Evolutionary conservation across 2,113 vertebrate species (phyloP).

Genomic region (Uria lomvia): DNA sequence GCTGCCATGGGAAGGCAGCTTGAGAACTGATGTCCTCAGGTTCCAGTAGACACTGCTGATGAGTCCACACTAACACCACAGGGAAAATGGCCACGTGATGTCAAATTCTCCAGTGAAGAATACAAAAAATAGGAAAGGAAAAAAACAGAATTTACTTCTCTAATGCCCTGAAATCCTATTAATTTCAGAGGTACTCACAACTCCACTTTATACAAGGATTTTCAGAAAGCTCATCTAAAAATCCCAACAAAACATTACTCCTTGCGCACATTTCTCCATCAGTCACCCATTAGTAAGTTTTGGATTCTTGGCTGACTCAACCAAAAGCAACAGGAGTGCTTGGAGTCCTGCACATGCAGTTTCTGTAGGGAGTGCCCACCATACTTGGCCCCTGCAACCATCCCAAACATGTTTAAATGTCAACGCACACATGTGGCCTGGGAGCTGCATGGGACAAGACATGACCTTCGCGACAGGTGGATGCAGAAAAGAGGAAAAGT

Average conservation of each 20-base stretch:
- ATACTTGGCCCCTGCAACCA: neutral
- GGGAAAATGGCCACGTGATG: fast-evolving
- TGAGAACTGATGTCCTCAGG: neutral
- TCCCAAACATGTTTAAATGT: neutral
- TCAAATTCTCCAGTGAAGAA: neutral
- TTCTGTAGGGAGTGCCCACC: neutral
- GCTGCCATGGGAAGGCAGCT: neutral
- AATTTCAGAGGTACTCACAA: neutral
- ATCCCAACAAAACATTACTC: neutral
- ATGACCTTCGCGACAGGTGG: neutral
- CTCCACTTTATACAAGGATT: neutral
- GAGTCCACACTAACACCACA: neutral
- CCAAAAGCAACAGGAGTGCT: neutral
- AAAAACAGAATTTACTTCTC: neutral
- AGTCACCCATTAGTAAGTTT: neutral
- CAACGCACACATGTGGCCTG: neutral
- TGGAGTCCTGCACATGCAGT: neutral
- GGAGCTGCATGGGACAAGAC: neutral
- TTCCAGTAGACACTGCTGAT: neutral
- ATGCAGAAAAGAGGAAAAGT: neutral
- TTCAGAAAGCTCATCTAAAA: neutral
- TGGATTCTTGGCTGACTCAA: neutral
- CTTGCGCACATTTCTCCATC: neutral
- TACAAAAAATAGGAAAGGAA: neutral
- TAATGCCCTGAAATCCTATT: neutral